These are phyloP conservation scores for Gymnosoma rotundatum DNA, from an alignment of 2,888 invertebrate species.

Conservation along the genomic window DNA sequence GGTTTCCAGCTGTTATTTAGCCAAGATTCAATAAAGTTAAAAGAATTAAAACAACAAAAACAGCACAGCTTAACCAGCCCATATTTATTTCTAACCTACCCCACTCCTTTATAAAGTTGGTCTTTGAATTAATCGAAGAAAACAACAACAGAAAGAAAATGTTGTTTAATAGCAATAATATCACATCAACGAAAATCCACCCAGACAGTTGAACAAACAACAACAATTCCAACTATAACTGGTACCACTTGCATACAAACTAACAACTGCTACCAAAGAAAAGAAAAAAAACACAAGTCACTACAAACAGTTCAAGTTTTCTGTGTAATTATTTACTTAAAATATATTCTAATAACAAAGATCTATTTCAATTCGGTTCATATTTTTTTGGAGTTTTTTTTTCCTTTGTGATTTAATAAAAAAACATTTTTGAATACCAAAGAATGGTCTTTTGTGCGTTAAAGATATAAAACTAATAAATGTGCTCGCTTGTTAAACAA, in stretches of 20 bases:
- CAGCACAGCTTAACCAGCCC: slow-evolving; percentile 45
- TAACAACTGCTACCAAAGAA: background rate
- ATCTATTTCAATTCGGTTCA: slow-evolving; percentile 66
- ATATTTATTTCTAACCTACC: slow-evolving; percentile 66
- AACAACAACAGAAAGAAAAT: slow-evolving; percentile 25
- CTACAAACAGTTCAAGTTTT: slow-evolving; percentile 47
- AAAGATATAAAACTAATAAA: background rate
- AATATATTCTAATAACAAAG: slow-evolving; percentile 56
- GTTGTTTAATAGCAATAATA: slow-evolving; percentile 34
- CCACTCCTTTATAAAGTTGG: slow-evolving; percentile 35
- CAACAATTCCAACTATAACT: slow-evolving; percentile 34
- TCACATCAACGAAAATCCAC: slow-evolving; percentile 13
- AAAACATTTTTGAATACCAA: no score
- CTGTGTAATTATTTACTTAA: slow-evolving; percentile 22
- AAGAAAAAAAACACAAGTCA: slow-evolving; percentile 3
- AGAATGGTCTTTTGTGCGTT: no score
- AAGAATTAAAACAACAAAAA: slow-evolving; percentile 1
- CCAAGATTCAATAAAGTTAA: background rate
- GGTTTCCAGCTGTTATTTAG: slow-evolving; percentile 13
- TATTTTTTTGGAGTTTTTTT: slow-evolving; percentile 51
- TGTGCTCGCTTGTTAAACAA: slow-evolving; percentile 26
- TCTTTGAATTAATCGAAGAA: slow-evolving; percentile 19
- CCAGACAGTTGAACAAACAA: slow-evolving; percentile 44
- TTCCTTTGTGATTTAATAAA: background rate
- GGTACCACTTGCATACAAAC: slow-evolving; percentile 12